Evolutionary conservation across 2,797 vertebrate species (phyloP).

Genomic region (Manis pentadactyla): DNA sequence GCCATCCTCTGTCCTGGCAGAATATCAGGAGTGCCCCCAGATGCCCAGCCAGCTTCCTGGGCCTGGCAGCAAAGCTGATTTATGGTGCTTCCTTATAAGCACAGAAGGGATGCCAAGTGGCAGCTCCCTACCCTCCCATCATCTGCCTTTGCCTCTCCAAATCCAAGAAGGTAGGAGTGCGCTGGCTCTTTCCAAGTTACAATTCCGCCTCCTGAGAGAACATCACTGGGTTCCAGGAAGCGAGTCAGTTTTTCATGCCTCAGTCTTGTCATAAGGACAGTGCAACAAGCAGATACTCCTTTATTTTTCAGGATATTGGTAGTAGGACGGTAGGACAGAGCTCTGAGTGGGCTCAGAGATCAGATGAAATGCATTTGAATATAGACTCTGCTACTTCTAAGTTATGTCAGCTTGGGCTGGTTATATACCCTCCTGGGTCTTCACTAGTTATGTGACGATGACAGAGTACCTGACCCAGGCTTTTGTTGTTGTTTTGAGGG

Average conservation of each 20-base stretch:
- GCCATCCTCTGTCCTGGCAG: neutral
- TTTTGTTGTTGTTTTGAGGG: neutral
- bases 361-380: neutral
- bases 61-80: neutral
- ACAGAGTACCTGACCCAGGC: neutral
- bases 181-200: neutral
- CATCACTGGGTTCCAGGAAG: neutral
- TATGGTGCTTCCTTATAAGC: neutral
- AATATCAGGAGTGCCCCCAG: neutral
- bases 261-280: neutral
- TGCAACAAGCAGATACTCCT: neutral
- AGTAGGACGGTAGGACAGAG: neutral
- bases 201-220: neutral
- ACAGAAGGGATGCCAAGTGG: neutral
- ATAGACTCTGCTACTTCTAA: neutral
- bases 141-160: neutral
- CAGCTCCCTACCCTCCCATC: neutral
- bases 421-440: neutral
- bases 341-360: neutral
- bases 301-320: neutral
- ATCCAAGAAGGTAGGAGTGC: neutral
- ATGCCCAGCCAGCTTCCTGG: neutral
- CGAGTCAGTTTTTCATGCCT: neutral
- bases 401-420: neutral
- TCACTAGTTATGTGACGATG: neutral